phyloP scores from a whole-genome alignment of 2,113 vertebrate genomes.

The Crotophaga sulcirostris region DNA sequence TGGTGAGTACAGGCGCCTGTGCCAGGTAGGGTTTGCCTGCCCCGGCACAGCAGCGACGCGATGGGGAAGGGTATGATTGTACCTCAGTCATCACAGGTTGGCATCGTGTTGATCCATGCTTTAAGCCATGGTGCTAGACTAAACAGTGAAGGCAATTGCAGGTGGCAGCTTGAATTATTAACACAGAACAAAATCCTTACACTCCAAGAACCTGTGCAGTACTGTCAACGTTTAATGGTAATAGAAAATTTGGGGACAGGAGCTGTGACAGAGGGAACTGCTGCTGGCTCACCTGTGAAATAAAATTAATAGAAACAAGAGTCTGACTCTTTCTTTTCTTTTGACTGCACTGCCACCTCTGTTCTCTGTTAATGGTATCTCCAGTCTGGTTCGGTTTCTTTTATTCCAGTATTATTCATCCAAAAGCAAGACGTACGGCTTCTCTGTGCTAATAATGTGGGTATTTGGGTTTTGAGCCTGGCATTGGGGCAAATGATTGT shows the following conservation, averaged over 20 bases:
- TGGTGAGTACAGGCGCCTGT: not conserved
- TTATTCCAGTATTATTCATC: not conserved
- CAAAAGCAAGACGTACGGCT: not conserved
- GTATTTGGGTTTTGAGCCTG: not conserved
- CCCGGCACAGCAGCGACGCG: accelerated
- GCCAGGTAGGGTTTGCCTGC: not conserved
- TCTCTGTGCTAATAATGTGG: not conserved
- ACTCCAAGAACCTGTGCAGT: not conserved
- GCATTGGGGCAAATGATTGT: accelerated
- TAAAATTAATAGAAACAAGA: not conserved
- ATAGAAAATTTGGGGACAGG: not conserved
- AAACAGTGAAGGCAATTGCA: not conserved
- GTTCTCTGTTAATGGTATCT: not conserved
- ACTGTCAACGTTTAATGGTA: not conserved
- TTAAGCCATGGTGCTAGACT: not conserved
- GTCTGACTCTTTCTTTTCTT: not conserved
- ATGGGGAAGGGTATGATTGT: too few species aligned
- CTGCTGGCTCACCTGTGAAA: not conserved
- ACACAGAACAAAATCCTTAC: not conserved
- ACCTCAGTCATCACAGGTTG: accelerated
- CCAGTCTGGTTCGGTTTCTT: accelerated
- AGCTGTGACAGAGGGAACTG: not conserved
- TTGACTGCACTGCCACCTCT: not conserved
- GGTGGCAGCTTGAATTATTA: not conserved
- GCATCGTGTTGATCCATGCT: not conserved